Evolutionary conservation across 2,888 invertebrate species (phyloP).

Genomic region (Drosophila kuntzei): DNA sequence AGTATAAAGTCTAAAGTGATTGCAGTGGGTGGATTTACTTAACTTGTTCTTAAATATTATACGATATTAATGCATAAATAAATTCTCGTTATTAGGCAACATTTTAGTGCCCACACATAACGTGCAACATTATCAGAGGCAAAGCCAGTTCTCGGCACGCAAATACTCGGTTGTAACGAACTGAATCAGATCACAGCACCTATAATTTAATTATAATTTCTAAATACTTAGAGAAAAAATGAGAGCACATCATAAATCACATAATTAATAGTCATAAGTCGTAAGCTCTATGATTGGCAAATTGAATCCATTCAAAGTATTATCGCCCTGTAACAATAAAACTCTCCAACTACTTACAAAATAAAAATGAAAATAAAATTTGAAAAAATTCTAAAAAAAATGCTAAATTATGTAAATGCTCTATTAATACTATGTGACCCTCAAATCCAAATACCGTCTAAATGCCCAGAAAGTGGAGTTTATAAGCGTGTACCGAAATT

Average conservation of each 20-base stretch:
- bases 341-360: slow-evolving; percentile 32
- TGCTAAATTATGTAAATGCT: slow-evolving; percentile 6
- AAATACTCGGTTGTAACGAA: slow-evolving; percentile 85
- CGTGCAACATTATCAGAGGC: slow-evolving; percentile 85
- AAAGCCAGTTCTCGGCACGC: slow-evolving; percentile 84
- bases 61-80: slow-evolving; percentile 64
- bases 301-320: slow-evolving; percentile 63
- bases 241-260: slow-evolving; percentile 51
- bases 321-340: slow-evolving; percentile 47
- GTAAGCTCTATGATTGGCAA: slow-evolving; percentile 67
- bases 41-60: slow-evolving; percentile 29
- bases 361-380: slow-evolving; percentile 15
- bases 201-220: slow-evolving; percentile 48
- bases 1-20: slow-evolving; percentile 53
- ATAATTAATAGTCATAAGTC: slow-evolving; percentile 72
- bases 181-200: slow-evolving; percentile 55
- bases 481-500: slow-evolving; percentile 71
- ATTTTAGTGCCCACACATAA: slow-evolving; percentile 84
- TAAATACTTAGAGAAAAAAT: slow-evolving; percentile 33
- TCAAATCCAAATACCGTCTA: slow-evolving; percentile 18
- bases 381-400: slow-evolving; percentile 3
- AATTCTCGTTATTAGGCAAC: slow-evolving; percentile 81
- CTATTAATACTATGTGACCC: slow-evolving; percentile 36
- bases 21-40: slow-evolving; percentile 49
- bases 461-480: slow-evolving; percentile 83